Percentiles rank a stretch among this genome's conserved stretches.
Conservation (phyloP, 2,888 invertebrate genomes). For the Coleophora flavipennella region DNA sequence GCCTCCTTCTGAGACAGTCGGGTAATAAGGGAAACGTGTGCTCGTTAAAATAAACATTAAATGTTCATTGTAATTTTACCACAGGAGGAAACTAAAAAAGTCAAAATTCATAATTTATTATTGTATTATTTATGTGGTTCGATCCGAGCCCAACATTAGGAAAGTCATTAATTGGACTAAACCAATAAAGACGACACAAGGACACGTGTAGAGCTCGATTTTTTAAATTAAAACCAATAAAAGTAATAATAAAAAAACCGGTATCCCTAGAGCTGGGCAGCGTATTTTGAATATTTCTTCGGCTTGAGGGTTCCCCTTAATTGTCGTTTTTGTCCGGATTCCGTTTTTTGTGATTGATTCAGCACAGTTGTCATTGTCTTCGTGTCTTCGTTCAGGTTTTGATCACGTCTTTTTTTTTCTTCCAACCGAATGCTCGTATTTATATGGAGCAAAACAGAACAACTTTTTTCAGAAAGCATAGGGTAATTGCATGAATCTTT, state of each 20-base stretch:
- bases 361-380: conserved; percentile 69
- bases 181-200: conserved; percentile 67
- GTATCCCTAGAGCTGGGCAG: conserved; percentile 22
- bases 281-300: conserved; percentile 69
- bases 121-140: conserved; percentile 31
- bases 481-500: conserved; percentile 46
- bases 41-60: not conserved
- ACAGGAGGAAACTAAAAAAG: conserved; percentile 28
- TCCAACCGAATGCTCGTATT: conserved; percentile 57
- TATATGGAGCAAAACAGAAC: too few species aligned
- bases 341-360: conserved; percentile 71
- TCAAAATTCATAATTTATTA: conserved; percentile 53
- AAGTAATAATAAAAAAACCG: conserved; percentile 19
- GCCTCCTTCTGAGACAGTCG: too few species aligned
- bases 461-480: conserved; percentile 24
- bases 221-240: conserved; percentile 27
- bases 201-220: conserved; percentile 49
- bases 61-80: conserved; percentile 1
- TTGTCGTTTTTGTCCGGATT: conserved; percentile 71
- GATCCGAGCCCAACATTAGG: conserved; percentile 55
- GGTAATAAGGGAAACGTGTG: too few species aligned
- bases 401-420: conserved; percentile 55
- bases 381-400: conserved; percentile 64
- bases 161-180: conserved; percentile 61
- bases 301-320: conserved; percentile 54